A percentile compares a stretch with the other conserved stretches of the same genome.
Evolutionary conservation across 2,888 invertebrate genomes (phyloP).

Genomic region (Microctonus aethiopoides): DNA sequence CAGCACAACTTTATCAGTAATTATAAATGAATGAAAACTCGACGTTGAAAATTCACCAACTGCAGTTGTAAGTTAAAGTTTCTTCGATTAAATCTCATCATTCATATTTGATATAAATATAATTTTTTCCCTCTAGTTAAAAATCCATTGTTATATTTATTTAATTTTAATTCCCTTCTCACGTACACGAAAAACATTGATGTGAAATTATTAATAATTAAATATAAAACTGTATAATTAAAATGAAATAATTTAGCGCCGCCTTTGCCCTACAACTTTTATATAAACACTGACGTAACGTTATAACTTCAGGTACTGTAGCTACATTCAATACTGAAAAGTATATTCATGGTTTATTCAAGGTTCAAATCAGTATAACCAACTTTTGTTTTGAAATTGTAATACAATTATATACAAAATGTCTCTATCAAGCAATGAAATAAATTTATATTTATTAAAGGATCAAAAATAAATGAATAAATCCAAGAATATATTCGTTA

Average conservation of each 20-base stretch:
- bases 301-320: not conserved
- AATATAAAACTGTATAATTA: not conserved
- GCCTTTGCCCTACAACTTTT: not conserved
- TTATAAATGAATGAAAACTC: not conserved
- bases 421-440: no score
- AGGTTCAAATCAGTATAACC: not conserved
- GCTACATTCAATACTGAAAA: not conserved
- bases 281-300: not conserved
- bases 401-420: no score
- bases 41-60: not conserved
- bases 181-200: not conserved
- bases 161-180: not conserved
- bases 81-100: not conserved
- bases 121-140: no score
- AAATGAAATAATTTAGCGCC: not conserved
- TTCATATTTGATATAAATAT: not conserved
- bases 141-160: no score
- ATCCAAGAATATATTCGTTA: not conserved
- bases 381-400: not conserved
- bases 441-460: not conserved
- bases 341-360: not conserved
- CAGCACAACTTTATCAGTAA: not conserved
- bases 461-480: not conserved
- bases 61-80: not conserved
- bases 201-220: not conserved